These are phyloP conservation scores for Geococcyx californianus DNA, from an alignment of 2,113 vertebrate genomes.

Conservation along the genomic window DNA sequence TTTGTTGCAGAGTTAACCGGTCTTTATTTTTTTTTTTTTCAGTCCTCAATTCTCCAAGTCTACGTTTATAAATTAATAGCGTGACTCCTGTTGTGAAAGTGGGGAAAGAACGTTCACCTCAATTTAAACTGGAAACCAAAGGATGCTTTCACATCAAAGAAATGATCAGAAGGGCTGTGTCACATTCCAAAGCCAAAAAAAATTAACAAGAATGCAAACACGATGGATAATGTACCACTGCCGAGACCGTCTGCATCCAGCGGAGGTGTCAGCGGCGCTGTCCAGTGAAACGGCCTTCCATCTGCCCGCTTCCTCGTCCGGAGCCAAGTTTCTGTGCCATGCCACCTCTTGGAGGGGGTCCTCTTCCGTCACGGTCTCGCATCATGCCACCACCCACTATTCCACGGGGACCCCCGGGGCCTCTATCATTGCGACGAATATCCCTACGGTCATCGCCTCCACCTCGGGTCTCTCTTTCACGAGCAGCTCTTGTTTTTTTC, in stretches of 20 bases:
- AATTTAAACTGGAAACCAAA: constrained; percentile 86
- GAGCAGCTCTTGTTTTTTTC: constrained; percentile 93
- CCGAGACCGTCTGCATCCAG: constrained; percentile 70
- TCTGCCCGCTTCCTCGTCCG: constrained; percentile 84
- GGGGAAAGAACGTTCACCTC: constrained; percentile 87
- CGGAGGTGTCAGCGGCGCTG: constrained; percentile 86
- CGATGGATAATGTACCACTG: constrained; percentile 90
- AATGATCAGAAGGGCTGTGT: constrained; percentile 92
- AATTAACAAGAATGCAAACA: constrained; percentile 92
- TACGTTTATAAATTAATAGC: constrained; percentile 89
- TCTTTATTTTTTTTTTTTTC: constrained; percentile 50
- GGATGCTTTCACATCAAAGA: constrained; percentile 90
- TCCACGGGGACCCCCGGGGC: constrained; percentile 87
- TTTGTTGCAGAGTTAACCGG: constrained; percentile 74
- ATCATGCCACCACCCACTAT: constrained; percentile 92
- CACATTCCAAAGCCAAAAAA: constrained; percentile 96
- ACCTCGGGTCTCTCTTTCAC: constrained; percentile 89
- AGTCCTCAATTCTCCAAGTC: constrained; percentile 80
- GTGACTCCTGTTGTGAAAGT: constrained; percentile 86
- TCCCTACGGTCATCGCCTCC: constrained; percentile 90
- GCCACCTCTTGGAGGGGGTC: constrained; percentile 86
- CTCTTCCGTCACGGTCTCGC: constrained; percentile 91
- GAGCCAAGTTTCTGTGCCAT: constrained; percentile 91
- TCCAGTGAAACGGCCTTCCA: constrained; percentile 89
- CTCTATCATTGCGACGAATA: constrained; percentile 88